Conservation (phyloP, 2,797 vertebrate genomes). For the Neoniphon sammara region DNA sequence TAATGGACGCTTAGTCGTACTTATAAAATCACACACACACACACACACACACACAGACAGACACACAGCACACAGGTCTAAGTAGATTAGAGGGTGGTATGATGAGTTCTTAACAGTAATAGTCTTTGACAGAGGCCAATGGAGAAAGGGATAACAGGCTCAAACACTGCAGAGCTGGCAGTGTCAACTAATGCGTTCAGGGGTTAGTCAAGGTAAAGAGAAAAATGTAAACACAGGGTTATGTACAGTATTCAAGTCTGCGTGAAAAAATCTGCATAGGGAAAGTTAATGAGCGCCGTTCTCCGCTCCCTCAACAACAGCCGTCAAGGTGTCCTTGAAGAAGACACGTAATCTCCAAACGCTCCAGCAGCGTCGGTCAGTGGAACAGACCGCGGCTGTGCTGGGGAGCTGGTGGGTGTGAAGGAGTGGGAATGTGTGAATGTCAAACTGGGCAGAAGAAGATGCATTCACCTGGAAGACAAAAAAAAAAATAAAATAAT, state of each 20-base stretch:
- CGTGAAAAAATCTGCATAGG: neutral
- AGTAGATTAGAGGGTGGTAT: conserved; percentile 66
- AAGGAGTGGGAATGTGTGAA: too few relatives aligned
- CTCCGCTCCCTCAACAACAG: neutral
- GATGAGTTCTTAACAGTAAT: conserved; percentile 64
- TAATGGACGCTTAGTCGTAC: conserved; percentile 19
- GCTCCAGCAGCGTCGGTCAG: neutral
- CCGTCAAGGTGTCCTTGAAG: neutral
- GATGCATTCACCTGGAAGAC: too few relatives aligned
- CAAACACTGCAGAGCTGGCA: conserved; percentile 37
- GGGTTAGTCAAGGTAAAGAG: conserved; percentile 9
- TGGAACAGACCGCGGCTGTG: too few relatives aligned
- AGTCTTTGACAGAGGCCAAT: conserved; percentile 43
- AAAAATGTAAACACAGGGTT: too few relatives aligned
- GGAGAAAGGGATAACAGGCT: conserved; percentile 23
- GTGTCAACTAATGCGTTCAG: conserved; percentile 33
- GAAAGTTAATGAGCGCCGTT: neutral
- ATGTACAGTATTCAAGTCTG: neutral
- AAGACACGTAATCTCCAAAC: neutral
- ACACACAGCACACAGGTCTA: conserved; percentile 34
- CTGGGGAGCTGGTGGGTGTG: too few relatives aligned
- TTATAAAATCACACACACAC: neutral
- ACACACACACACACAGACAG: neutral
- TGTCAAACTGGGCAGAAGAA: too few relatives aligned
- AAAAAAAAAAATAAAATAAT: too few relatives aligned